Conservation (phyloP, 30 jellyfish, hydroid and myxozoan genomes). For the Turritopsis dohrnii region DNA sequence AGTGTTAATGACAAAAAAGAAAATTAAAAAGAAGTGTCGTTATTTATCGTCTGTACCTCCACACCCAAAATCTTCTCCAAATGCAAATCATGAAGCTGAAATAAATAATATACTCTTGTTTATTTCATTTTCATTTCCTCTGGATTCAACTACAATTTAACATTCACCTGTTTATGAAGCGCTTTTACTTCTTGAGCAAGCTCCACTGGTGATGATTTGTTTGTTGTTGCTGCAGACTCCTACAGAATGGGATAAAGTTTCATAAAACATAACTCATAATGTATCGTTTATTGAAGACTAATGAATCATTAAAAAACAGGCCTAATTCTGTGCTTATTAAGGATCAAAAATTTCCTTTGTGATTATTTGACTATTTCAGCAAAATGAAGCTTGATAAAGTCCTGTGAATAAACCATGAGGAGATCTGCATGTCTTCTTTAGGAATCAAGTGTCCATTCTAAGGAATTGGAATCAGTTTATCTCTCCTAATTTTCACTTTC, state of each 20-base stretch:
- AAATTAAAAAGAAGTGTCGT: neutral
- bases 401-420: no score
- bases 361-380: no score
- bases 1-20: neutral
- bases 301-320: no score
- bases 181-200: slow-evolving; percentile 55
- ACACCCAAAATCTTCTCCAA: slow-evolving; percentile 72
- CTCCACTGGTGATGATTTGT: slow-evolving; percentile 61
- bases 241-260: neutral
- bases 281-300: no score
- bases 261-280: neutral
- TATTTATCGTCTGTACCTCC: no score
- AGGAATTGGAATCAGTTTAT: no score
- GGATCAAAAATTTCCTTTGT: no score
- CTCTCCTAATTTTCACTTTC: no score
- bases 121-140: neutral
- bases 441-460: no score
- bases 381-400: no score
- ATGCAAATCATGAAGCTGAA: slow-evolving; percentile 76
- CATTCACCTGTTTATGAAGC: slow-evolving; percentile 64
- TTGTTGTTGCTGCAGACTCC: slow-evolving; percentile 37
- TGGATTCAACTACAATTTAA: neutral
- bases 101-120: neutral
- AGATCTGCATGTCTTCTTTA: no score
- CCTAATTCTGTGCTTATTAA: no score